These are phyloP conservation scores for Scaptodrosophila latifasciaeformis DNA, from an alignment of 2,888 invertebrate genomes.

Conservation along the genomic window DNA sequence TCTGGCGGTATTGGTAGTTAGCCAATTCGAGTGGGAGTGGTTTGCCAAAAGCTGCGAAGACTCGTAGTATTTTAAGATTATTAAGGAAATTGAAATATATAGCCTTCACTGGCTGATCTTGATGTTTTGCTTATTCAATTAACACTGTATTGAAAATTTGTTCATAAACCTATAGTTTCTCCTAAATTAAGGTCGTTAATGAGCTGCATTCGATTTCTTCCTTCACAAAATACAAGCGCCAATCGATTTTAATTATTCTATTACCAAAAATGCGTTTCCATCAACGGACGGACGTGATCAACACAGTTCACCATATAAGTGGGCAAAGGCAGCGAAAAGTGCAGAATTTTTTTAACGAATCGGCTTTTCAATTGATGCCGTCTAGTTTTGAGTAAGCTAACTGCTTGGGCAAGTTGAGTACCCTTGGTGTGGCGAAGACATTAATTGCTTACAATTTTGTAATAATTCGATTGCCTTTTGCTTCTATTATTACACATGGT, in stretches of 20 bases:
- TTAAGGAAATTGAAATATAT: background rate
- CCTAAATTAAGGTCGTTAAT: background rate
- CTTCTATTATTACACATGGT: too few relatives aligned
- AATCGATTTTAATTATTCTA: constrained; percentile 35
- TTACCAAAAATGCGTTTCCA: constrained; percentile 32
- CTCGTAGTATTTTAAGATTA: too few relatives aligned
- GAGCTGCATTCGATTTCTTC: too few relatives aligned
- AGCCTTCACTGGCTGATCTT: too few relatives aligned
- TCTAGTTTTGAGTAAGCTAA: too few relatives aligned
- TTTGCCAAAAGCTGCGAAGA: too few relatives aligned
- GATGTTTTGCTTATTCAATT: too few relatives aligned
- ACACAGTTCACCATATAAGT: constrained; percentile 49
- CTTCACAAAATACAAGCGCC: constrained; percentile 8
- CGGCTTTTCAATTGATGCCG: too few relatives aligned
- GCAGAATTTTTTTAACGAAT: background rate
- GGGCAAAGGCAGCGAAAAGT: background rate
- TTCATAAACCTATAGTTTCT: too few relatives aligned
- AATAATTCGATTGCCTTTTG: constrained; percentile 28
- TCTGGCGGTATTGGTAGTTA: too few relatives aligned
- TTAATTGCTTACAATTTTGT: constrained; percentile 15
- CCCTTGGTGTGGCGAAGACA: constrained; percentile 33
- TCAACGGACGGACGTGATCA: constrained; percentile 41
- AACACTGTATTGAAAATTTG: too few relatives aligned
- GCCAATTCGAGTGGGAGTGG: too few relatives aligned
- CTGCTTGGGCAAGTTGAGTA: constrained; percentile 30